These are phyloP conservation scores for Balaeniceps rex DNA, from an alignment of 2,113 vertebrate genomes.

Conservation along the genomic window DNA sequence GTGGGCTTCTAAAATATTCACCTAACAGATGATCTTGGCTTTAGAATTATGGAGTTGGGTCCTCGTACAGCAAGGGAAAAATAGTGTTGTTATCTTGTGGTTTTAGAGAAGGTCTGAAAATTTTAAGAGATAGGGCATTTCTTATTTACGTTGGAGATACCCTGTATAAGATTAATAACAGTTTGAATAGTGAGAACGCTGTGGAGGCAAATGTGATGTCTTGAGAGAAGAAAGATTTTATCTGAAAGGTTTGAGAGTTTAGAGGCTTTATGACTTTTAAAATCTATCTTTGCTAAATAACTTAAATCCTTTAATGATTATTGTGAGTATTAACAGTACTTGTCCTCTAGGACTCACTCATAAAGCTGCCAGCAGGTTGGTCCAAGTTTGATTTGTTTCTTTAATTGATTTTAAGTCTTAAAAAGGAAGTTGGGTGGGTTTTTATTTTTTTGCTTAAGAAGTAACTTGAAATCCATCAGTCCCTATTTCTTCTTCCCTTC, in stretches of 20 bases:
- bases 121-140: neutral
- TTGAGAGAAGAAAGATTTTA: neutral
- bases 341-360: neutral
- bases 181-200: neutral
- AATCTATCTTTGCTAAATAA: neutral
- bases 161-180: neutral
- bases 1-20: neutral
- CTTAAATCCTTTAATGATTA: neutral
- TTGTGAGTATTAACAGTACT: neutral
- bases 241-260: neutral
- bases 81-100: accelerated
- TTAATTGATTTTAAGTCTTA: neutral
- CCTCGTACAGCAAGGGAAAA: neutral
- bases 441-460: neutral
- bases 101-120: neutral
- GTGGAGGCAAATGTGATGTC: neutral
- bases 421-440: neutral
- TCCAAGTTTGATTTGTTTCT: neutral
- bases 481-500: neutral
- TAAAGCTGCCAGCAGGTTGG: neutral
- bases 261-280: neutral
- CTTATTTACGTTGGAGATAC: neutral
- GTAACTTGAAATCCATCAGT: neutral
- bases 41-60: neutral
- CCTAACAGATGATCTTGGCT: neutral